Percentiles rank a stretch among this genome's conserved stretches.
These are phyloP conservation scores for Pithys albifrons DNA, from an alignment of 2,113 vertebrate genomes.

Conservation along the genomic window DNA sequence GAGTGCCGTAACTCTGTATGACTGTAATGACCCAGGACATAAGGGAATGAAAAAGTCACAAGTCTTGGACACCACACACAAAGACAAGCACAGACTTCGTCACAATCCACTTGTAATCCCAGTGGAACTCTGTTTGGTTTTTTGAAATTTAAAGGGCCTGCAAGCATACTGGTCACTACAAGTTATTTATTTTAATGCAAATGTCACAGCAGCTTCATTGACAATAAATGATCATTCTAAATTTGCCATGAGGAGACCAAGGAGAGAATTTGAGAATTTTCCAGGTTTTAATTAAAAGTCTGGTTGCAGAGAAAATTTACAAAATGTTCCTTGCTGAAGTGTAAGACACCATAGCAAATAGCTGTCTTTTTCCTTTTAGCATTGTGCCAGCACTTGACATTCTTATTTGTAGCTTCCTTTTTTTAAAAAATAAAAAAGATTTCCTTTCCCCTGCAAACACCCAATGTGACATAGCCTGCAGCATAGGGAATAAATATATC, in stretches of 20 bases:
- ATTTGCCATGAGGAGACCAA: not conserved
- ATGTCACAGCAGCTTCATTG: not conserved
- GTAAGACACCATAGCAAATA: not conserved
- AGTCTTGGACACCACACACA: not conserved
- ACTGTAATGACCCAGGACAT: not conserved
- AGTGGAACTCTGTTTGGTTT: not conserved
- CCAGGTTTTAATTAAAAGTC: not conserved
- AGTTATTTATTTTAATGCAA: not conserved
- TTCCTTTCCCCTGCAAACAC: not conserved
- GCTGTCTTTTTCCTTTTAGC: not conserved
- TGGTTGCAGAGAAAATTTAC: not conserved
- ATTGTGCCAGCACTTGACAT: not conserved
- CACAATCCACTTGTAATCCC: not conserved
- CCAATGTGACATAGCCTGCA: not conserved
- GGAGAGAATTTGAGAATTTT: not conserved
- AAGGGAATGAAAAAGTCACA: not conserved
- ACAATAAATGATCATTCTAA: not conserved
- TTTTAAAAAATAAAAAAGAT: not conserved
- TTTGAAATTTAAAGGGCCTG: not conserved
- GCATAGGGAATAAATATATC: not conserved
- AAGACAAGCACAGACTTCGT: not conserved
- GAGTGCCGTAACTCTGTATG: not conserved
- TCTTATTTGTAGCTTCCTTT: not conserved
- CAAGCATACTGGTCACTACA: not conserved
- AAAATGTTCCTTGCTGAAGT: not conserved